A percentile compares a stretch with the other conserved stretches of the same genome.
Evolutionary conservation across 2,888 invertebrate species (phyloP).

Genomic region (Apotomis turbidana): DNA sequence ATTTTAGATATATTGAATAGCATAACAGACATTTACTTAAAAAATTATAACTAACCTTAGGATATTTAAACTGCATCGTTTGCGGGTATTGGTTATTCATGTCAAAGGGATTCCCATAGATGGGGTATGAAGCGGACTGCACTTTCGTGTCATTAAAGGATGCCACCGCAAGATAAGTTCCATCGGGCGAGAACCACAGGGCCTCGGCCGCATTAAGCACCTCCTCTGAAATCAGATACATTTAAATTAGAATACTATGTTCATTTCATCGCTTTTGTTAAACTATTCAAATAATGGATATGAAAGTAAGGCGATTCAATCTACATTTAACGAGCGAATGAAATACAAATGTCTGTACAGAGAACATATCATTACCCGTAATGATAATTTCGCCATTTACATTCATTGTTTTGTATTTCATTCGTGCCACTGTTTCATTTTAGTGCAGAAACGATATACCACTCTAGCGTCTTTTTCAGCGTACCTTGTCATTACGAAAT

Average conservation of each 20-base stretch:
- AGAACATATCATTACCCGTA: conserved; percentile 18
- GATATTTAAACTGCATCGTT: conserved; percentile 87
- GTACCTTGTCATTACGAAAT: conserved; percentile 3
- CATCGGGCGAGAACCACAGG: conserved; percentile 91
- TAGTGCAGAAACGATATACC: conserved; percentile 8
- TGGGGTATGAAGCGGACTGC: conserved; percentile 84
- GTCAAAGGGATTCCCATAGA: conserved; percentile 86
- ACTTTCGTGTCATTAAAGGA: conserved; percentile 89
- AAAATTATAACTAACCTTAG: conserved; percentile 84
- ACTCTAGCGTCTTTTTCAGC: conserved; percentile 1
- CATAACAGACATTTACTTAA: background rate
- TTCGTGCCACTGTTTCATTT: conserved; percentile 24
- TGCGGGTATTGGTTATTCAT: conserved; percentile 87
- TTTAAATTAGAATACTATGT: background rate
- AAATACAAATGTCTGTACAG: conserved; percentile 1
- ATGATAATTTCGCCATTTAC: conserved; percentile 26
- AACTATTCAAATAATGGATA: background rate
- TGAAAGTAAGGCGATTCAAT: background rate
- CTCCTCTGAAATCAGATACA: conserved; percentile 87
- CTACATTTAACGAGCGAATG: conserved; percentile 2
- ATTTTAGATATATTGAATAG: background rate
- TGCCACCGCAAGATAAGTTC: conserved; percentile 87
- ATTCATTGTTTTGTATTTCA: conserved; percentile 23
- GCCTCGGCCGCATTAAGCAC: conserved; percentile 88
- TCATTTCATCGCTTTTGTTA: too few species aligned